These are phyloP conservation scores for Criorhina ranunculi DNA, from an alignment of 2,888 invertebrate genomes.

Conservation along the genomic window DNA sequence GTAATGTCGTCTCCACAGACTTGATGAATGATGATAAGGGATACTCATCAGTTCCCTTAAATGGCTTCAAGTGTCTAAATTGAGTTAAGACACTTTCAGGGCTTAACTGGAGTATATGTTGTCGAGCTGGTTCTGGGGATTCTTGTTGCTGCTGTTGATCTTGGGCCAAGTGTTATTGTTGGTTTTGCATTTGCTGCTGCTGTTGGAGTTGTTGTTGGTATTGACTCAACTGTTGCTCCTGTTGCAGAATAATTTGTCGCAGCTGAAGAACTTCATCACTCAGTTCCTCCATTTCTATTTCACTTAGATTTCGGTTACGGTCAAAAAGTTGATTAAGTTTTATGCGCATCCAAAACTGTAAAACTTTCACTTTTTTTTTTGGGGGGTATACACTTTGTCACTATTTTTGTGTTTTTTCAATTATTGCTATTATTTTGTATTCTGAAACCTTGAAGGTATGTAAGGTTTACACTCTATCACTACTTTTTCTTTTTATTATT, in stretches of 20 bases:
- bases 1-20: slow-evolving; percentile 18
- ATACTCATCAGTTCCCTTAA: slow-evolving; percentile 7
- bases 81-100: not conserved
- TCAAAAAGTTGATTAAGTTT: no score
- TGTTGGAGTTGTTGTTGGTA: slow-evolving; percentile 23
- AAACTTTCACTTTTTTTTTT: no score
- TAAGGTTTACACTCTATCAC: no score
- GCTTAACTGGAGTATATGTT: slow-evolving; percentile 1
- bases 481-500: no score
- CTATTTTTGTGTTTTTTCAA: no score
- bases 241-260: slow-evolving; percentile 16
- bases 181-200: slow-evolving; percentile 25
- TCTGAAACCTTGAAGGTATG: no score
- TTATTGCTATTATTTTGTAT: no score
- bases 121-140: slow-evolving; percentile 11
- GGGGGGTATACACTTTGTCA: no score
- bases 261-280: not conserved
- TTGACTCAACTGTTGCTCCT: slow-evolving; percentile 7
- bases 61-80: slow-evolving; percentile 18
- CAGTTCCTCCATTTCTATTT: no score
- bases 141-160: slow-evolving; percentile 24
- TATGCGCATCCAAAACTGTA: no score
- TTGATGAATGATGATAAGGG: slow-evolving; percentile 19
- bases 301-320: no score
- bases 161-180: not conserved